phyloP scores from a whole-genome alignment of 2,888 invertebrate genomes.

The Drosophila cracens region DNA sequence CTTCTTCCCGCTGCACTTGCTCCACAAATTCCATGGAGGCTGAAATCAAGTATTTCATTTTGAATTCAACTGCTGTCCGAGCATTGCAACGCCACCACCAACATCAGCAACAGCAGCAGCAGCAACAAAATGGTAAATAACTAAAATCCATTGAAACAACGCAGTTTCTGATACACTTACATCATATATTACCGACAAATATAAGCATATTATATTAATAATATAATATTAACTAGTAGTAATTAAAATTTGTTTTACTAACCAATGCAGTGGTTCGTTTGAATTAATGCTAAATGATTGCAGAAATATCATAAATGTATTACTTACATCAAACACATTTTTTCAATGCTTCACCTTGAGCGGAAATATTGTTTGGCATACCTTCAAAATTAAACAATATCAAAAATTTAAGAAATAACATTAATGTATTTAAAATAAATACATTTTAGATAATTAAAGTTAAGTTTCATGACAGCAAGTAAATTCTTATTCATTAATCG shows the following conservation, averaged over 20 bases:
- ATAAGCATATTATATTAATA: neutral
- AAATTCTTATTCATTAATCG: neutral
- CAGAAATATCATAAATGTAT: neutral
- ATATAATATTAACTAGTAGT: neutral
- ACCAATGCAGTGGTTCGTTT: neutral
- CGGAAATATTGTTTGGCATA: neutral
- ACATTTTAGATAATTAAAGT: too few species aligned
- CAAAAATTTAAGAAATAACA: too few species aligned
- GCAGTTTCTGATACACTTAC: conserved; percentile 51
- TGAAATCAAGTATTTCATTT: conserved; percentile 81
- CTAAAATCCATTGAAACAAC: conserved; percentile 15
- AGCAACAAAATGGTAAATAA: conserved; percentile 69
- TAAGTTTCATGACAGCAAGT: too few species aligned
- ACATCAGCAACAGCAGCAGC: conserved; percentile 23
- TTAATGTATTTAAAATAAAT: too few species aligned
- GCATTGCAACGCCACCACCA: conserved; percentile 63
- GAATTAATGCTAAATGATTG: neutral
- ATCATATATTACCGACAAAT: neutral
- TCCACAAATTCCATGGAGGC: conserved; percentile 72
- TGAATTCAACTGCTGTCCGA: conserved; percentile 79
- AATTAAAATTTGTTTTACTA: neutral
- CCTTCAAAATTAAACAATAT: too few species aligned
- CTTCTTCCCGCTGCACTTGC: conserved; percentile 54
- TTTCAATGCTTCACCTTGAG: neutral
- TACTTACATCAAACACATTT: neutral